Base-by-base conservation (phyloP, 2,113 vertebrate species). In the Myrmecobius fasciatus region DNA sequence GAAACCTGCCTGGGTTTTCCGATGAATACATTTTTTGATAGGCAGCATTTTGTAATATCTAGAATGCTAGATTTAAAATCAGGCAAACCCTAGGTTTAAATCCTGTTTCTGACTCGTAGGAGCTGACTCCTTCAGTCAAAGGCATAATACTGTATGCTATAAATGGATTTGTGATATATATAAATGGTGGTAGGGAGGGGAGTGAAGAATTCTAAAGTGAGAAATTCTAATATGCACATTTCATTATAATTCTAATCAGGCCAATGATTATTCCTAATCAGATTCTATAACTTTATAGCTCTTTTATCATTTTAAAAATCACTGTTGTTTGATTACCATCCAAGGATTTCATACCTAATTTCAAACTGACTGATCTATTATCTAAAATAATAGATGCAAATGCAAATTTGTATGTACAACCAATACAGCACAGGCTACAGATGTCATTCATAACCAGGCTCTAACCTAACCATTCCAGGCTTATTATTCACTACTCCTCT, bases 291-390 rank as follows among this genome's bases (percentile, higher is more conserved):
- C 51, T 46, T 88, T 5, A 47, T 51, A 31, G 75, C 83, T 49
- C 47, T 25, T 24, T 67, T 25, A 67, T 83, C 52, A 26, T 96
- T 90, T 96, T 88, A 54, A 94, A 94, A 93, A 89, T 75, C 89
- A 96, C 0, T 26, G 53, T 89, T 53, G 83, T 49, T 24, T 93
- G 52, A 95, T 31, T 83, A 47, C 8, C 88, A 53, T 43, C 28
- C 90, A 83, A 91, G 95, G 52, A 91, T 93, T 95, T 56, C 51
- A 56, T 75, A 60, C 90, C 9, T 46, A 88, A 89, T 47, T 91
- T 51, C 46, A 36, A 67, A 5, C 14, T 36, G 56, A 36, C 28
- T 49, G 96, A 94, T 93, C 92, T 52, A 96, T 95, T 91, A 26
- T 60, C 89, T 90, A 47, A n/a, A n/a, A n/a, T n/a, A n/a, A n/a